These are phyloP conservation scores for Gavia stellata DNA, from an alignment of 2,113 vertebrate genomes.

Conservation along the genomic window DNA sequence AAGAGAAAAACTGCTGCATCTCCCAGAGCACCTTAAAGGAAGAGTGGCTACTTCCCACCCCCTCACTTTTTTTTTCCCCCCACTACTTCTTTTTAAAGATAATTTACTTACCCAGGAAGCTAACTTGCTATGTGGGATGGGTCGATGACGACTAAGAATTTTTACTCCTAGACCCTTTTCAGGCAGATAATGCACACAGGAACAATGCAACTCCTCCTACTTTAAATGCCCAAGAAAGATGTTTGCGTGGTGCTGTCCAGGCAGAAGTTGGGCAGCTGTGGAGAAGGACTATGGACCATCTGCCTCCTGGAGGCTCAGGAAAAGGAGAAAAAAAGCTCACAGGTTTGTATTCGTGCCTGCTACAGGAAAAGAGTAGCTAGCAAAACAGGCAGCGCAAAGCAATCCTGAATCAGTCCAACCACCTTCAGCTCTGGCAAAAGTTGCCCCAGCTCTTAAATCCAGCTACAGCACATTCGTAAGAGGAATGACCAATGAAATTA, in stretches of 20 bases:
- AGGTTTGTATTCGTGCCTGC: neutral
- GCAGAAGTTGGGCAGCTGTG: neutral
- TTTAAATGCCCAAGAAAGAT: neutral
- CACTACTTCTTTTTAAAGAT: neutral
- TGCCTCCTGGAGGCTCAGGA: neutral
- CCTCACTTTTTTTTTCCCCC: neutral
- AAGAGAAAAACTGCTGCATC: neutral
- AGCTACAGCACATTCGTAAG: neutral
- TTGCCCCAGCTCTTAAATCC: neutral
- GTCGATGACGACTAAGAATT: neutral
- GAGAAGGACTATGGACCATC: neutral
- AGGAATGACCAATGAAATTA: neutral
- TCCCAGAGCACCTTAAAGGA: neutral
- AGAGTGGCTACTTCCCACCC: neutral
- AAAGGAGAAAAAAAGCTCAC: neutral
- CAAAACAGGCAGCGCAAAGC: neutral
- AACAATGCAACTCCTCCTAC: neutral
- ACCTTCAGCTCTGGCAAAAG: neutral
- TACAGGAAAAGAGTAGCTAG: neutral
- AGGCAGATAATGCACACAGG: neutral
- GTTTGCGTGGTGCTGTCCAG: neutral
- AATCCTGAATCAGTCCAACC: neutral
- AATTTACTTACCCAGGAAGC: neutral
- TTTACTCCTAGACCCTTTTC: neutral
- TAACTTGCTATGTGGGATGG: neutral